phyloP scores from a whole-genome alignment of 2,113 vertebrate genomes.

The Castor canadensis region DNA sequence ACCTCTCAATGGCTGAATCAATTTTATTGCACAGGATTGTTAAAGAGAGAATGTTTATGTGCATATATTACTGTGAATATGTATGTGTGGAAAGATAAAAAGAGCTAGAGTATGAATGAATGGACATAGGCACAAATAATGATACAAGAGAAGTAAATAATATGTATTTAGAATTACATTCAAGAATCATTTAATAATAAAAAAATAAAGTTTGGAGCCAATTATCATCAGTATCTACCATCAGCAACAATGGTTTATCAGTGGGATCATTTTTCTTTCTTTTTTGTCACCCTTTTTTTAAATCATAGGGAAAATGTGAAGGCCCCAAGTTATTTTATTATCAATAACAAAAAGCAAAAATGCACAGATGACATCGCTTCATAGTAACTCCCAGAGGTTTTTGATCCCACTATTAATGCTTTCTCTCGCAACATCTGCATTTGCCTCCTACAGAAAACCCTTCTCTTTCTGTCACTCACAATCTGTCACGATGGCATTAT shows the following conservation, averaged over 20 bases:
- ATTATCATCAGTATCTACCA: not conserved
- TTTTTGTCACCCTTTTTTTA: conserved; percentile 9
- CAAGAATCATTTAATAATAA: conserved; percentile 11
- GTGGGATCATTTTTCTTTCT: not conserved
- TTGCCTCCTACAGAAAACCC: conserved; percentile 53
- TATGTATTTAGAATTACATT: not conserved
- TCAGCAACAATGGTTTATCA: not conserved
- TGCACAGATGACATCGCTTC: not conserved
- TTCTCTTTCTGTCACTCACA: conserved; percentile 66
- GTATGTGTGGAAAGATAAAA: not conserved
- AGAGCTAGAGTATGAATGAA: not conserved
- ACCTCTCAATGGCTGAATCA: not conserved
- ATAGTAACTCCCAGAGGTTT: not conserved
- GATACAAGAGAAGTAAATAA: not conserved
- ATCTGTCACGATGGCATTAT: conserved; percentile 65
- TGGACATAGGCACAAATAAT: not conserved
- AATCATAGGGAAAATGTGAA: not conserved
- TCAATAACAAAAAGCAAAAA: conserved; percentile 37
- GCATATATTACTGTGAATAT: not conserved
- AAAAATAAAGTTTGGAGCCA: not conserved
- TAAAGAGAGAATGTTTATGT: not conserved
- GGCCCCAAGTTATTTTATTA: not conserved
- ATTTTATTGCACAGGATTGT: not conserved
- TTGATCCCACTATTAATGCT: not conserved
- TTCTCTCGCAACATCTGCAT: conserved; percentile 58